Evolutionary conservation across 2,888 invertebrate genomes (phyloP), one percentile per base, ranked within the genome.

Genomic region (Helobdella robusta): DNA sequence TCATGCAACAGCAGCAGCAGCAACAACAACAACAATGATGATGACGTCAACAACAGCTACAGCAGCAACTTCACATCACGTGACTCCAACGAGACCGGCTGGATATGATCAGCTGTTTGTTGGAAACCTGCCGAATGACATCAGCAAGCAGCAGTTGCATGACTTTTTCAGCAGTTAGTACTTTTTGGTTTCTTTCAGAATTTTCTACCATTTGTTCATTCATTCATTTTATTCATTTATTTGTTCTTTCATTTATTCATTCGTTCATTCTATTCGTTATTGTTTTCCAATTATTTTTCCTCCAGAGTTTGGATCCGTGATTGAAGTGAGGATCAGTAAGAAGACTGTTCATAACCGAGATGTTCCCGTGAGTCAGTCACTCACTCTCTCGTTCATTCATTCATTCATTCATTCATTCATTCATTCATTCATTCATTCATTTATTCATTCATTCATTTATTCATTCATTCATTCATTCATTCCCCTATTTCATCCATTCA

Each of bases 81-180:
- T n/a, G n/a, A n/a, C n/a, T n/a, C n/a, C n/a, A 1, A 30, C 56
- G 56, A 56, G 32, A 56, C 56, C 8, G 11, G 30, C 4, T 5
- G 28, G n/a, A 2, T 30, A 28, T 1, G 32, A 25, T 2, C 56
- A 56, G 8, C 56, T 56, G 56, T 56, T 56, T 28, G 56, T 56
- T 4, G 56, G 56, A 30, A 56, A 56, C 11, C 56, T 56, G 30
- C 56, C 56, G 32, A 56, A 56, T 28, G 56, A 56, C 56, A 28
- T 56, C 4, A 4, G 5, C 5, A 20, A 5, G n/a, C 6, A n/a
- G 56, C n/a, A 28, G 5, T 18, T 56, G 28, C 28, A 30, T 28
- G 32, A 56, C n/a, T 25, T 56, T 4, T 56, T 56, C 32, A 8
- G 32, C 56, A 56, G 56, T 56, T 8, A 30, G 3, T 46, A 4